phyloP scores from a whole-genome alignment of 2,797 vertebrate genomes.

The Erethizon dorsatum region DNA sequence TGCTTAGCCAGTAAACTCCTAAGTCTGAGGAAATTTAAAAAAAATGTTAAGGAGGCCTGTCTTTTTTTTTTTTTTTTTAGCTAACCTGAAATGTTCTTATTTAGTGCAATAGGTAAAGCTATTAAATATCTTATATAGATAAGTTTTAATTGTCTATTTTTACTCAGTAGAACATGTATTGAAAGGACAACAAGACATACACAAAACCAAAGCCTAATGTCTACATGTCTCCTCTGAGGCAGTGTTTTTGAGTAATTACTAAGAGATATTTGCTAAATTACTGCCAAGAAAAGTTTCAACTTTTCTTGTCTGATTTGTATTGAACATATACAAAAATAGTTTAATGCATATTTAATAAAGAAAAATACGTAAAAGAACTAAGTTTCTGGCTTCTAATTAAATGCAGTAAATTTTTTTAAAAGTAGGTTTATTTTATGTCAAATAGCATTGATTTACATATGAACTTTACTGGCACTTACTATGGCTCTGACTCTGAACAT shows the following conservation, averaged over 20 bases:
- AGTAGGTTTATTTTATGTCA: background rate
- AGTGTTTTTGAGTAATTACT: slow-evolving; percentile 4
- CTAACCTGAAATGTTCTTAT: slow-evolving; percentile 3
- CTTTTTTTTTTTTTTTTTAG: background rate
- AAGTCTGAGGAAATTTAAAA: slow-evolving; percentile 10
- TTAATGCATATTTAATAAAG: background rate
- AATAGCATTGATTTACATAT: background rate
- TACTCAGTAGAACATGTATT: background rate
- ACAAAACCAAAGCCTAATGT: background rate
- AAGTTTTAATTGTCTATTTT: slow-evolving; percentile 46
- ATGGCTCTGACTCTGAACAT: background rate
- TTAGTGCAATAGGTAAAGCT: slow-evolving; percentile 1
- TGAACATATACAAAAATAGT: background rate
- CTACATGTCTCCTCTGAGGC: background rate
- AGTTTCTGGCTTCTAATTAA: slow-evolving; percentile 19
- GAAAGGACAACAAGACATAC: background rate
- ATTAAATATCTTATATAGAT: background rate
- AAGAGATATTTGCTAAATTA: slow-evolving; percentile 1
- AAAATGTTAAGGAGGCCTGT: background rate
- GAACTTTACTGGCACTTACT: background rate
- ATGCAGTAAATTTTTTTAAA: background rate
- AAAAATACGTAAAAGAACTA: slow-evolving; percentile 29
- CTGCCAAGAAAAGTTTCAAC: background rate
- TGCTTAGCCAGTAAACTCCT: slow-evolving; percentile 53
- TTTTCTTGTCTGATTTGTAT: slow-evolving; percentile 7